A percentile compares a stretch with the other conserved stretches of the same genome.
phyloP scores from a whole-genome alignment of 2,888 invertebrate species.

The Microctonus hyperodae region DNA sequence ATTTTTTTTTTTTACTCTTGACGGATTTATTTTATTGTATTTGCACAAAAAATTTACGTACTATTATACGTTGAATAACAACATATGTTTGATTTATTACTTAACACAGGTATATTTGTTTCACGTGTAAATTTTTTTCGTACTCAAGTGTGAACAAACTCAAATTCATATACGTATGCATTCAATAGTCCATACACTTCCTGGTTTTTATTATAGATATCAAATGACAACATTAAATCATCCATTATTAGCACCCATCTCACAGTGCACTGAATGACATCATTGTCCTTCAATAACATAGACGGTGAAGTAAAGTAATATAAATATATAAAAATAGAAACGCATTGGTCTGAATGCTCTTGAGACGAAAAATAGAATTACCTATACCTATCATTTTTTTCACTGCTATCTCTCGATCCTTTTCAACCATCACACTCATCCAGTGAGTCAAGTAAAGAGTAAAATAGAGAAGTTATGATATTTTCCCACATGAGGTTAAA shows the following conservation, averaged over 20 bases:
- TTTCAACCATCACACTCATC: background rate
- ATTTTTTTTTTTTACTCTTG: background rate
- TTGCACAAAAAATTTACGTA: background rate
- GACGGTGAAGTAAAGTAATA: background rate
- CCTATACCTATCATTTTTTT: background rate
- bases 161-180: background rate
- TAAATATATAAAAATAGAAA: background rate
- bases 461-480: conserved; percentile 15
- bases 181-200: background rate
- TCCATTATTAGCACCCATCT: background rate
- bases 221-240: background rate
- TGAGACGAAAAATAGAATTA: background rate
- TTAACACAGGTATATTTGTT: background rate
- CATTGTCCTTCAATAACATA: background rate
- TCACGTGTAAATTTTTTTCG: background rate
- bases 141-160: background rate
- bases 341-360: background rate
- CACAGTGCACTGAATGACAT: background rate
- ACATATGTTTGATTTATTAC: background rate
- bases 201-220: background rate
- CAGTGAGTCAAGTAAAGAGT: background rate
- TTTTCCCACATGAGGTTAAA: conserved; percentile 9
- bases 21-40: conserved; percentile 5
- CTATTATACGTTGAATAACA: background rate
- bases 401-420: background rate